Base-by-base conservation (phyloP, 2,797 vertebrate species). In the Ceryle rudis region DNA sequence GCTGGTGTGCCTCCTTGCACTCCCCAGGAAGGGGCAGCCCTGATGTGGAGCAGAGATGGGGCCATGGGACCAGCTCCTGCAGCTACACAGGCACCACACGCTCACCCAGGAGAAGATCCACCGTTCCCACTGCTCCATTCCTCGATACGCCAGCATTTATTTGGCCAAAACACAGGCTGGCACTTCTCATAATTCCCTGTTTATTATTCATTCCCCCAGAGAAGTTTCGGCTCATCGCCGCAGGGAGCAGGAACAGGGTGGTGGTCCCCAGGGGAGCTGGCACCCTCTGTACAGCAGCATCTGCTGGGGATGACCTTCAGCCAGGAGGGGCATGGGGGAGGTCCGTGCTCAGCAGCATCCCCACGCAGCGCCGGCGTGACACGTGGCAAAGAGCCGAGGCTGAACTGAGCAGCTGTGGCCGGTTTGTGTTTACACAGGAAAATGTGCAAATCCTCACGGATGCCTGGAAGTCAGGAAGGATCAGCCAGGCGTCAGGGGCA, bases 201-300 rank as follows among this genome's bases (percentile, higher is more conserved):
- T 78, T 83, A 78, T 44, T 62, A 18, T 60, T 86, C 84, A 70
- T 89, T 35, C 9, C 11, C 29, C 73, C 70, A 14, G 29, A 51
- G 33, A 39, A 61, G 13, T 20, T 54, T 35, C 67, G 20, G 46
- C 44, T 75, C 37, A 6, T 26, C 0, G 1, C 2, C 44, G 39
- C 1, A 0, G 28, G 58, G 46, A 86, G 55, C 54, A 47, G 60
- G 41, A 70, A 6, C 26, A 9, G 7, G 0, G 3, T 1, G 2
- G 6, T 21, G 66, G 42, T 42, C 62, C 35, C 16, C 0, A 1
- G 49, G 92, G 55, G 37, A 81, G 26, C 52, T 57, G 47, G 64
- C 78, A 73, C 29, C 1, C 47, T 10, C 44, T 1, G 0, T 21
- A 2, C 37, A 28, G 74, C 70, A 35, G 31, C 18, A n/a, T 57